Percentiles rank a stretch among this genome's conserved stretches.
These are phyloP conservation scores for Gambusia holbrooki DNA, from an alignment of 2,113 vertebrate species.

Conservation along the genomic window DNA sequence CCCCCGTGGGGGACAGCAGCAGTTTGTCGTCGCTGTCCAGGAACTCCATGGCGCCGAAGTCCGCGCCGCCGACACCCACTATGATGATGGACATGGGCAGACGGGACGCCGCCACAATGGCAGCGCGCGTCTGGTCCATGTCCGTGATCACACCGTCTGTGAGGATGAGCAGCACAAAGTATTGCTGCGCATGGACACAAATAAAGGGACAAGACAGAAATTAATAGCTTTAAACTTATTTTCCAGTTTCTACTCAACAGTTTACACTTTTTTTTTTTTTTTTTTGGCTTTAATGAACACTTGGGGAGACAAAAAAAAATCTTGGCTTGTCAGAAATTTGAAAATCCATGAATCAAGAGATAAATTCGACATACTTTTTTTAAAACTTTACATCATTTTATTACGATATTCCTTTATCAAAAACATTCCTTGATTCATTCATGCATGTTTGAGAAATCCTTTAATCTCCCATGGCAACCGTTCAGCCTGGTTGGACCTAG, in stretches of 20 bases:
- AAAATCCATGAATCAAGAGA: no score
- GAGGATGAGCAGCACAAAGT: slow-evolving; percentile 94
- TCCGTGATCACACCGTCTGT: slow-evolving; percentile 99
- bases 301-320: not conserved
- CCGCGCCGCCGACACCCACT: slow-evolving; percentile 91
- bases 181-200: slow-evolving; percentile 83
- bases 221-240: no score
- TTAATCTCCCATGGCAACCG: no score
- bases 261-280: not conserved
- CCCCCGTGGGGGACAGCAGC: slow-evolving; percentile 80
- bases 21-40: slow-evolving; percentile 89
- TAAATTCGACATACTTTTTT: no score
- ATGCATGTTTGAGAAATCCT: no score
- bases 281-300: not conserved
- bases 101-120: slow-evolving; percentile 91
- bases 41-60: slow-evolving; percentile 95
- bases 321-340: no score
- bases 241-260: not conserved
- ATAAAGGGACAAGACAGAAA: not conserved
- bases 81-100: slow-evolving; percentile 98
- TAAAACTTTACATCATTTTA: no score
- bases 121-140: slow-evolving; percentile 89
- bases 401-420: no score
- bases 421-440: no score
- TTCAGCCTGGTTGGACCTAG: no score